Conservation (phyloP, 2,113 vertebrate species). For the Phrynosoma blainvillii region DNA sequence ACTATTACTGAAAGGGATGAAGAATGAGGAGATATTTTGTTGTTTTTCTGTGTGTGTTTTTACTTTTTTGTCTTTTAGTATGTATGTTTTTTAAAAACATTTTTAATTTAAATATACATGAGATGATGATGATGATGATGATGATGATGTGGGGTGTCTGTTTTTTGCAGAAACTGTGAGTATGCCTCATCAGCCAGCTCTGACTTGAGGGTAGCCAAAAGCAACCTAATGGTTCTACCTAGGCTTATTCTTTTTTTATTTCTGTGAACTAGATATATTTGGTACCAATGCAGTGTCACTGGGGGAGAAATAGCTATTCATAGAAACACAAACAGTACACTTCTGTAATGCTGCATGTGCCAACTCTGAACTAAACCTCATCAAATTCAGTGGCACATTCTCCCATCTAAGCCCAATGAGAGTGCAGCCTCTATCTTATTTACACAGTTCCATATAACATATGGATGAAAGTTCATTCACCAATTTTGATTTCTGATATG, state of each 20-base stretch:
- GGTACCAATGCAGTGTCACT: no score
- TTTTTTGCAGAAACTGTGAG: not conserved
- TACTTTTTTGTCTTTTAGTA: no score
- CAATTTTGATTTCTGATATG: not conserved
- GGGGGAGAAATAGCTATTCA: not conserved
- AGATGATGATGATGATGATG: no score
- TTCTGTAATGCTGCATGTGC: not conserved
- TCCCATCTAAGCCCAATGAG: no score
- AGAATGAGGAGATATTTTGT: not conserved
- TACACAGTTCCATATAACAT: not conserved
- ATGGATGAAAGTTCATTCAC: not conserved
- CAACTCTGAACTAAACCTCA: not conserved
- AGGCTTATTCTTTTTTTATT: not conserved
- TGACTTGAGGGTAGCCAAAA: not conserved
- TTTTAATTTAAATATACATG: no score
- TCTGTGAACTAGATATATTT: not conserved
- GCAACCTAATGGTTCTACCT: not conserved
- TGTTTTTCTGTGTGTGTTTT: no score
- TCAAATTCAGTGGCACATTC: no score
- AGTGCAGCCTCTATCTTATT: not conserved
- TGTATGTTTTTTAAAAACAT: no score
- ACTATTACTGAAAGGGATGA: not conserved
- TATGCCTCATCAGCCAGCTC: not conserved
- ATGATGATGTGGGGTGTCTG: not conserved
- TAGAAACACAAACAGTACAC: no score